These are phyloP conservation scores for Anolis apletophallus DNA, from an alignment of 2,797 vertebrate genomes.

Conservation along the genomic window DNA sequence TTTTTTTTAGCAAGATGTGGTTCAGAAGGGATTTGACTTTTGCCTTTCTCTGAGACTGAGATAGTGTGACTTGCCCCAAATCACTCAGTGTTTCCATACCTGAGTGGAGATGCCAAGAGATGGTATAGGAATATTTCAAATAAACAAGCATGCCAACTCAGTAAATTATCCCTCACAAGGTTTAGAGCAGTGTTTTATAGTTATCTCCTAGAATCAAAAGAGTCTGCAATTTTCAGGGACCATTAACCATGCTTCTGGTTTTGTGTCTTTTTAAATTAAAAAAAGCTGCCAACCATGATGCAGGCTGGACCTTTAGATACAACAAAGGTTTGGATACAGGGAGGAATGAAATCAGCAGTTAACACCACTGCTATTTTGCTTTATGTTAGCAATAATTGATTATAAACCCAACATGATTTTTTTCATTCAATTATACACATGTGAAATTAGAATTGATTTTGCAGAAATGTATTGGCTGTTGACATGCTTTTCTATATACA, in stretches of 20 bases:
- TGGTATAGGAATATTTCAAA: neutral
- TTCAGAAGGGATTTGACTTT: too few relatives aligned
- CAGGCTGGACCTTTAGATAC: neutral
- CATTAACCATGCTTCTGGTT: too few relatives aligned
- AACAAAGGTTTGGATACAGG: neutral
- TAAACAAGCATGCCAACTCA: neutral
- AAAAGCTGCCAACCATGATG: neutral
- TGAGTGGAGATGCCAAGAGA: neutral
- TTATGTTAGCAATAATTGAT: neutral
- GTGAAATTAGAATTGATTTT: neutral
- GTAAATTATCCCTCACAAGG: neutral
- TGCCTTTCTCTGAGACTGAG: too few relatives aligned
- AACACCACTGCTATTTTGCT: neutral
- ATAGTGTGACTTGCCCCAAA: too few relatives aligned
- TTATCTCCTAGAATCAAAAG: neutral
- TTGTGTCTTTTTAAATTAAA: too few relatives aligned
- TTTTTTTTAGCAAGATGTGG: too few relatives aligned
- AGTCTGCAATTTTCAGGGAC: neutral
- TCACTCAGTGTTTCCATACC: too few relatives aligned
- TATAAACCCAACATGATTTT: neutral
- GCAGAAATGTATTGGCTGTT: neutral
- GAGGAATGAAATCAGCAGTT: neutral
- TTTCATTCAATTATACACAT: neutral
- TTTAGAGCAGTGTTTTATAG: neutral
- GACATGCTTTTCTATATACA: neutral